These are phyloP conservation scores for Brachionus asplanchnoidis DNA, from an alignment of 1,140 invertebrate genomes.

Conservation along the genomic window DNA sequence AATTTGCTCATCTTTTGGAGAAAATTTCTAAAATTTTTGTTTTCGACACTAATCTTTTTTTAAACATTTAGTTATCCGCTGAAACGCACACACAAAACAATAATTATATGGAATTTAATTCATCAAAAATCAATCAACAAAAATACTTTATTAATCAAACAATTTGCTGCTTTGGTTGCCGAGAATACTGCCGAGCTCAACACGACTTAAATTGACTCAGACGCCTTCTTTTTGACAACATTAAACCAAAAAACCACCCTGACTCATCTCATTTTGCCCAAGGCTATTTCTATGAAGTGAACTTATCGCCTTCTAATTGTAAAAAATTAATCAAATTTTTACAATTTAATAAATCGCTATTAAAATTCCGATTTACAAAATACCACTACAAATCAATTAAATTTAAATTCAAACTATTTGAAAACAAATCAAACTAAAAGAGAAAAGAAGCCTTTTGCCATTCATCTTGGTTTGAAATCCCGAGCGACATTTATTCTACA, in stretches of 20 bases:
- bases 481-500: background rate
- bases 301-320: background rate
- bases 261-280: background rate
- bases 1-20: no score
- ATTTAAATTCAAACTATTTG: slow-evolving; percentile 27
- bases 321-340: slow-evolving; percentile 26
- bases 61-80: background rate
- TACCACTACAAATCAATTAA: slow-evolving; percentile 31
- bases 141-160: slow-evolving; percentile 33
- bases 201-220: slow-evolving; percentile 37
- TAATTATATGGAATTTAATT: slow-evolving; percentile 34
- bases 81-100: slow-evolving; percentile 1
- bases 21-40: no score
- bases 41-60: background rate
- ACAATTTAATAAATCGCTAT: background rate
- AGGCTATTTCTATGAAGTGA: slow-evolving; percentile 21
- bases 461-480: background rate
- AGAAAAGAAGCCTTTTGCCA: background rate
- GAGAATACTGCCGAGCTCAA: slow-evolving; percentile 37
- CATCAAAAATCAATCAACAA: background rate
- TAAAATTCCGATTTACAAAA: background rate
- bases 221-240: background rate
- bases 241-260: background rate
- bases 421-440: background rate
- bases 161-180: slow-evolving; percentile 27